Base-by-base conservation (phyloP, 2,888 invertebrate genomes). In the Dyspetes luteomarginatus region DNA sequence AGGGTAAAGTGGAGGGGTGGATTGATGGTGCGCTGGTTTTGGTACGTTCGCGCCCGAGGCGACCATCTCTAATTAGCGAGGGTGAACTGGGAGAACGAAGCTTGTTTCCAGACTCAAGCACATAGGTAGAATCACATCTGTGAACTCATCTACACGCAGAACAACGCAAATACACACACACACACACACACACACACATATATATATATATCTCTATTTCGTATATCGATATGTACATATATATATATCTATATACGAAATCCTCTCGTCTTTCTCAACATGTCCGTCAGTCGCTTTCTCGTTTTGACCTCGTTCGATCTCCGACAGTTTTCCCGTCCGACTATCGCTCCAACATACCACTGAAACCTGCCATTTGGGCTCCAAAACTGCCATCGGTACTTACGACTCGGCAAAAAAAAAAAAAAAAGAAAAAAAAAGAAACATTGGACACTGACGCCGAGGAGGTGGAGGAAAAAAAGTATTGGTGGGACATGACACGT, bases 31-130 rank as follows among this genome's bases (percentile, higher is more conserved):
- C 45, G 28, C 48, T 71, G 62, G 55, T 56, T n/a, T 56, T 26
- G 58, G 56, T 65, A 65, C 56, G 58, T 50, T 71, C 50, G 30
- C 50, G 28, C 71, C 48, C 65, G 41, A 50, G 58, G 41, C 26
- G 24, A 12, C 62, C 24, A 22, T 60, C 52, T 52, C 72, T 69
- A 62, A 78, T 78, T 74, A 74, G 56, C 12, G 36, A 56, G 68
- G 28, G 48, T 56, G 22, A 26, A 56, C 45, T 73, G 58, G 43
- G 43, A 45, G 41, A 62, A 41, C 45, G 48, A 78, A 68, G 64
- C 48, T 55, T 78, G 55, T 74, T 74, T 19, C 24, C 55, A 19
- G 30, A 9, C 52, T 12, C 24, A 2, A 22, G 26, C 26, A 48
- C 43, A 43, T 7, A 41, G n/a, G 28, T 41, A 9, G 26, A 26